A percentile compares a stretch with the other conserved stretches of the same genome.
phyloP scores from a whole-genome alignment of 2,797 vertebrate genomes.

The Periophthalmus magnuspinnatus region DNA sequence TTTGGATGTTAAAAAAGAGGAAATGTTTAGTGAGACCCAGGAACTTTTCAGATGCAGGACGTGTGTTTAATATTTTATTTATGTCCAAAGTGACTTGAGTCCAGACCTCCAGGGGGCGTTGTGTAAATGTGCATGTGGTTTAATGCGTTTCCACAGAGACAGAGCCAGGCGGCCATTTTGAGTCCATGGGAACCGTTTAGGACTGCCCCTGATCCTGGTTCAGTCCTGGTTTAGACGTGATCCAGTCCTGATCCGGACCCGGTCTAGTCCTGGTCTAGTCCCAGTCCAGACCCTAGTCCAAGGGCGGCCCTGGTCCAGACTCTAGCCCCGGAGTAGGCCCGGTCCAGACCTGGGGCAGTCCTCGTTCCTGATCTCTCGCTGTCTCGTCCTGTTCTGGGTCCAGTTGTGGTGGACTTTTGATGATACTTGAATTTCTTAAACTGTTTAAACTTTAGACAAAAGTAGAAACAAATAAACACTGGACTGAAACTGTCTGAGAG shows the following conservation, averaged over 20 bases:
- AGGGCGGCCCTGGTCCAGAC: background rate
- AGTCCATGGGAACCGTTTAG: background rate
- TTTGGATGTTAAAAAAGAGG: too few species aligned
- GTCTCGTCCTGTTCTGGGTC: background rate
- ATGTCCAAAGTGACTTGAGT: background rate
- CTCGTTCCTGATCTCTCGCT: background rate
- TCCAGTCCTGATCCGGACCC: background rate
- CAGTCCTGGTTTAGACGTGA: background rate
- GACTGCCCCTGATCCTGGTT: background rate
- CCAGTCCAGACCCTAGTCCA: background rate
- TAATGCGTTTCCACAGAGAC: background rate
- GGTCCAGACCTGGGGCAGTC: background rate
- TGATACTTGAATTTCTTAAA: conserved; percentile 12
- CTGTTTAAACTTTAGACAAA: conserved; percentile 8
- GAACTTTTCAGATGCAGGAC: too few species aligned
- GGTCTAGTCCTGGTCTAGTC: background rate
- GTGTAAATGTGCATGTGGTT: conserved; percentile 8
- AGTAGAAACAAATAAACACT: conserved; percentile 7
- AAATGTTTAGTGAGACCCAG: too few species aligned
- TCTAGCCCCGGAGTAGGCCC: background rate
- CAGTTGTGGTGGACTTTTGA: conserved; percentile 3
- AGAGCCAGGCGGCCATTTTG: background rate
- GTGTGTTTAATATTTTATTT: background rate
- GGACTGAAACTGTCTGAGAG: background rate
- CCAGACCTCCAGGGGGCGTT: conserved; percentile 6